Conservation (phyloP, 2,797 vertebrate species). For the Remorina albescens region DNA sequence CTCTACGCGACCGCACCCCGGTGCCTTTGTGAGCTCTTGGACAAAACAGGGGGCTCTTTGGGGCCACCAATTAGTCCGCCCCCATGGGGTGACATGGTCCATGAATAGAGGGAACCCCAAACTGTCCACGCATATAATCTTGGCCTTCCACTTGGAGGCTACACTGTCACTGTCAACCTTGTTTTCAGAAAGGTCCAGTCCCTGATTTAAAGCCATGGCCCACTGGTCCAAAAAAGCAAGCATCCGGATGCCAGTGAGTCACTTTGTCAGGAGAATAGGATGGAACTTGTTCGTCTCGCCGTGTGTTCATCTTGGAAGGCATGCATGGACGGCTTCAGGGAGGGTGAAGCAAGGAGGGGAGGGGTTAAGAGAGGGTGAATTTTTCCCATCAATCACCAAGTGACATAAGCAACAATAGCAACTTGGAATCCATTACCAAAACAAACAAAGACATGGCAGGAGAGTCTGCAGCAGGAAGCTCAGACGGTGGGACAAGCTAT, state of each 20-base stretch:
- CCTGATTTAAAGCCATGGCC: slow-evolving; percentile 74
- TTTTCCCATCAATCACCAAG: slow-evolving; percentile 79
- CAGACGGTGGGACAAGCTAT: slow-evolving; percentile 52
- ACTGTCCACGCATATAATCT: slow-evolving; percentile 82
- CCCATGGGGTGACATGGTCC: slow-evolving; percentile 83
- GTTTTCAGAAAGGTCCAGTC: slow-evolving; percentile 64
- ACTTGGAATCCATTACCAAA: slow-evolving; percentile 83
- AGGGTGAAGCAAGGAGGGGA: no score
- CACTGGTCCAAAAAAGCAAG: slow-evolving; percentile 63
- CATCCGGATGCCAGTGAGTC: slow-evolving; percentile 75
- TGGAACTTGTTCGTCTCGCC: slow-evolving; percentile 62
- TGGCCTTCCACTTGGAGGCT: slow-evolving; percentile 62
- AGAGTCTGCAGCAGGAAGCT: slow-evolving; percentile 70
- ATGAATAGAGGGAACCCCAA: slow-evolving; percentile 84
- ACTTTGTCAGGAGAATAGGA: slow-evolving; percentile 70
- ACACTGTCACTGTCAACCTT: slow-evolving; percentile 73
- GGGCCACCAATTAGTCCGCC: slow-evolving; percentile 88
- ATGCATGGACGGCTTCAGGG: slow-evolving; percentile 39
- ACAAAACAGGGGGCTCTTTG: slow-evolving; percentile 81
- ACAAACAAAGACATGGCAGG: slow-evolving; percentile 81
- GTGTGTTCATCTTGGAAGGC: slow-evolving; percentile 51
- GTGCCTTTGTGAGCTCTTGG: slow-evolving; percentile 81
- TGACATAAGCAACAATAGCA: slow-evolving; percentile 80
- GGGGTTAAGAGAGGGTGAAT: slow-evolving; percentile 66
- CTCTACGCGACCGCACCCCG: slow-evolving; percentile 70